Conservation (phyloP, 2,113 vertebrate genomes). For the Leptobrachium ailaonicum region DNA sequence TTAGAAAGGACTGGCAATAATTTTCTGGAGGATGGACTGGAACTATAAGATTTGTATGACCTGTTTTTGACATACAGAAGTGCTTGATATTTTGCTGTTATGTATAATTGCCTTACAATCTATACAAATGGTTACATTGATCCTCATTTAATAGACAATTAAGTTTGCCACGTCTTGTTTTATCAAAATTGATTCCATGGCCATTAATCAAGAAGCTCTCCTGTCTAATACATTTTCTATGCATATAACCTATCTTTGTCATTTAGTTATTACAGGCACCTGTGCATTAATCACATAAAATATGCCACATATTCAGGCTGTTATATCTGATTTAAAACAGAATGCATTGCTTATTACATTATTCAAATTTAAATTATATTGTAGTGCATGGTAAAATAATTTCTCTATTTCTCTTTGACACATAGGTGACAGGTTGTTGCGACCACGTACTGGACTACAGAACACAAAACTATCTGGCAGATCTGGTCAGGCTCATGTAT, state of each 20-base stretch:
- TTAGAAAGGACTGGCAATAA: constrained; percentile 34
- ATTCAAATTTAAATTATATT: no score
- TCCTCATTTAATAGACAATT: constrained; percentile 49
- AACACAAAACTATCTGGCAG: no score
- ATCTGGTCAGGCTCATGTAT: no score
- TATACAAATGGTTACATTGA: constrained; percentile 21
- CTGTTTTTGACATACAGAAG: constrained; percentile 23
- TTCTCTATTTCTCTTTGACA: no score
- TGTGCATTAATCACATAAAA: constrained; percentile 37
- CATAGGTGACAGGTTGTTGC: no score
- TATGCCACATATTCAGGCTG: not conserved
- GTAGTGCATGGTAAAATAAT: no score
- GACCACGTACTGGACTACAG: no score
- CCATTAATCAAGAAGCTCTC: constrained; percentile 28
- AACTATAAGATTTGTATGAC: constrained; percentile 16
- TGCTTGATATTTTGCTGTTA: constrained; percentile 10
- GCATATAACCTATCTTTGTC: not conserved
- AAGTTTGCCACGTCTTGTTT: constrained; percentile 50
- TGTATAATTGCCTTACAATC: constrained; percentile 35
- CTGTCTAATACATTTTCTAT: constrained; percentile 16
- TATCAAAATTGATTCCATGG: constrained; percentile 51
- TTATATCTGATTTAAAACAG: not conserved
- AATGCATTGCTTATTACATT: not conserved
- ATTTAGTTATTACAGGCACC: constrained; percentile 18
- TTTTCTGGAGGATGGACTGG: constrained; percentile 23